Base-by-base conservation (phyloP, 1,140 invertebrate species). In the Nebria ingens region DNA sequence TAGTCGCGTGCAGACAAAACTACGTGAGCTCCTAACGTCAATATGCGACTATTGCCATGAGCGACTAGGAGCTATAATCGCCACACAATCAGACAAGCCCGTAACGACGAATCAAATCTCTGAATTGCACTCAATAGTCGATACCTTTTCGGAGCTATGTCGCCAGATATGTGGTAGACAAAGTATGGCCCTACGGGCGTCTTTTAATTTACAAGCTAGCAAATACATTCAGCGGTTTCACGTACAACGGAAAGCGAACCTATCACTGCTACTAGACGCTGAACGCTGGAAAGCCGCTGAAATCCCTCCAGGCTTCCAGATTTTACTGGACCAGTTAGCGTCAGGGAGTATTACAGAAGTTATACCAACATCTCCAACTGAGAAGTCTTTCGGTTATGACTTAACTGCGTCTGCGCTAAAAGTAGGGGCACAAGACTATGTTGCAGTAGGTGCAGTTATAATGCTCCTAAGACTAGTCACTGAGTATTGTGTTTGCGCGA, bases 221-320 rank as follows among this genome's bases (percentile, higher is more conserved):
- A 86, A 87, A 68, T 97, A 95, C 76, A 86, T 97, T 40, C 85
- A 90, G 62, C 81, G 85, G 64, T 96, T 98, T 70, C 94, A 98
- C 69, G 79, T 85, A 50, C 91, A 95, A 65, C 75, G 89, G 42
- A 91, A 91, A 70, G 83, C 79, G 19, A 94, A 94, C 71, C 73
- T 98, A 19, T 86, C 82, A 58, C 64, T 86, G 56, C 78, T 94
- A 29, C 73, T 99, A 29, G 94, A 97, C 65, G 83, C 82, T 61
- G 96, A 99, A 73, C 77, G 86, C 52, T 99, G 96, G 95, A 92
- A 89, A 68, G 82, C 87, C 62, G 89, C 91, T n/a, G 89, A 95
- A 62, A 88, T 98, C 42, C 87, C 91, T 0, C 70, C 76, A 56
- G 89, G 93, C 68, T 87, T 95, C 68, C 93, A 97, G 72, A 76